These are phyloP conservation scores for Virgularia gustaviana DNA, from an alignment of 92 coral and sea anemone species.

Conservation along the genomic window DNA sequence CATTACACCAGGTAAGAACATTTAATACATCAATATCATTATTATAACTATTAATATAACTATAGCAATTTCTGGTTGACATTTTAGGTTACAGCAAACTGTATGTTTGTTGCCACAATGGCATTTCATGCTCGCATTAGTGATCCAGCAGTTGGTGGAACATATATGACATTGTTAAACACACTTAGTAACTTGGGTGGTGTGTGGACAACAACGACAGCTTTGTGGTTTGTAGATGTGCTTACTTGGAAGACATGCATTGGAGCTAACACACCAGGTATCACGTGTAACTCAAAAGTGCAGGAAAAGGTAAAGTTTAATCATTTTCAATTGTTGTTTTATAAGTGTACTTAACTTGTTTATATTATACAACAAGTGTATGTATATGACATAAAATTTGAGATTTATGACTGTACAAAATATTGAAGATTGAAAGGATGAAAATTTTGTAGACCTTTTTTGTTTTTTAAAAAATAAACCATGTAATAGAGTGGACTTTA, in stretches of 20 bases:
- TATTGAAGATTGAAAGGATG: too few species aligned
- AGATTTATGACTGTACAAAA: too few species aligned
- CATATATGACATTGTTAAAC: conserved; percentile 87
- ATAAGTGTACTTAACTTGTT: background rate
- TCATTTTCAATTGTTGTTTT: background rate
- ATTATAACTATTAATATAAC: too few species aligned
- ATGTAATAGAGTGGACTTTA: too few species aligned
- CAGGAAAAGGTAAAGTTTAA: conserved; percentile 50
- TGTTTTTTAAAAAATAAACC: too few species aligned
- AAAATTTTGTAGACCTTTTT: too few species aligned
- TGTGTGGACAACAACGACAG: conserved; percentile 81
- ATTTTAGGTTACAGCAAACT: conserved; percentile 71
- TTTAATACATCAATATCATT: background rate
- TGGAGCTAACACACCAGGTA: conserved; percentile 51
- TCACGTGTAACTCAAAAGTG: conserved; percentile 59
- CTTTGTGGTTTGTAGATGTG: conserved; percentile 90
- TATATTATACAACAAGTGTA: too few species aligned
- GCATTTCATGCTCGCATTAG: conserved; percentile 87
- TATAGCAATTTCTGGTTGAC: too few species aligned
- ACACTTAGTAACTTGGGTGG: conserved; percentile 87
- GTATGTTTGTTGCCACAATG: conserved; percentile 88
- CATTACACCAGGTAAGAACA: conserved; percentile 74
- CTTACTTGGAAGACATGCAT: conserved; percentile 77
- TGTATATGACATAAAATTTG: too few species aligned
- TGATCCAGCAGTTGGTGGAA: conserved; percentile 94